These are phyloP conservation scores for Calyptommatus sinebrachiatus DNA, from an alignment of 2,113 vertebrate species.

Conservation along the genomic window DNA sequence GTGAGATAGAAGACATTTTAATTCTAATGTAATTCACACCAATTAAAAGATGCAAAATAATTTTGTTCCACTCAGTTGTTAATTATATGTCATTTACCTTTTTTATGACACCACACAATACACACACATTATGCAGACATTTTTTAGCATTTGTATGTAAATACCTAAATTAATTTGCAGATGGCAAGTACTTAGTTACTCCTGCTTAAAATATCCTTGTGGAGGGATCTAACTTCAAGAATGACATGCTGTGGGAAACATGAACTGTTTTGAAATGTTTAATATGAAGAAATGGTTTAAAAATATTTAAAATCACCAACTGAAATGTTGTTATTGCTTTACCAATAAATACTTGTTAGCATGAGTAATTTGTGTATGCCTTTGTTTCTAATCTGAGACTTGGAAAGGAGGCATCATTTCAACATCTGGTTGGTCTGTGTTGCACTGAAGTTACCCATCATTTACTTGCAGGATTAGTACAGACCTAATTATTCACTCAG, in stretches of 20 bases:
- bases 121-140: slow-evolving; percentile 59
- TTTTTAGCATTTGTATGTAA: slow-evolving; percentile 37
- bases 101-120: slow-evolving; percentile 59
- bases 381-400: no score
- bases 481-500: no score
- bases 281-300: no score
- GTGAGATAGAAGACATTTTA: slow-evolving; percentile 80
- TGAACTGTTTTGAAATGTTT: no score
- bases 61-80: slow-evolving; percentile 81
- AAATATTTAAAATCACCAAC: not conserved
- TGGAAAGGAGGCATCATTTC: no score
- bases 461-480: no score
- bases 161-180: not conserved
- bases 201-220: not conserved
- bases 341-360: no score
- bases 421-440: no score
- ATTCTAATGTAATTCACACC: slow-evolving; percentile 91
- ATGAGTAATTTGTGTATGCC: no score
- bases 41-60: slow-evolving; percentile 86
- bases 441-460: no score
- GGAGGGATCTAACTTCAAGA: no score
- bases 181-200: not conserved
- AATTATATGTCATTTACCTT: slow-evolving; percentile 85
- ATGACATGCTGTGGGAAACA: not conserved
- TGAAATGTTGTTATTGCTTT: no score